Evolutionary conservation across 2,797 vertebrate species (phyloP).

Genomic region (Premnoplex brunnescens): DNA sequence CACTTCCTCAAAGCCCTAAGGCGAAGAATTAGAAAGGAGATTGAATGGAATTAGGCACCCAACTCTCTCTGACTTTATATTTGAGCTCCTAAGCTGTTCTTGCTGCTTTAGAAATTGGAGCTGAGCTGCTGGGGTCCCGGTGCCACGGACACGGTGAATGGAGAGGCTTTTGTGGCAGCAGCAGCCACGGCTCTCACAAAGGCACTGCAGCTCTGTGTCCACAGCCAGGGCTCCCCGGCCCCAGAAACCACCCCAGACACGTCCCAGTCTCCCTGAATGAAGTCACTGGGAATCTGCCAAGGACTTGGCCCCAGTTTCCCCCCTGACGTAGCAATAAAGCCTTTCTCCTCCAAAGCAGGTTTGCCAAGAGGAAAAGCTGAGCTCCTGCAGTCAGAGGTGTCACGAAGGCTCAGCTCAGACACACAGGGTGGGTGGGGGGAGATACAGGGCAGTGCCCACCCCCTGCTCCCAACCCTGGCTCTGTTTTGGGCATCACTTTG

Average conservation of each 20-base stretch:
- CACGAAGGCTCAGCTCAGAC: not conserved
- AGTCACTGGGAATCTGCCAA: not conserved
- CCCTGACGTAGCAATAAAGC: not conserved
- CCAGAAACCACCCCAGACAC: not conserved
- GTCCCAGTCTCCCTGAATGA: not conserved
- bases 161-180: not conserved
- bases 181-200: not conserved
- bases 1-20: conserved; percentile 19
- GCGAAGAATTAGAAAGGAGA: conserved; percentile 31
- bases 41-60: conserved; percentile 38
- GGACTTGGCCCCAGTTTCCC: not conserved
- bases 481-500: not conserved
- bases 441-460: not conserved
- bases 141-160: not conserved
- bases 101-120: not conserved
- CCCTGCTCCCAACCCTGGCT: not conserved
- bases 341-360: not conserved
- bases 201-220: not conserved
- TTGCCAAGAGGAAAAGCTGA: not conserved
- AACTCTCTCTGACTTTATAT: conserved; percentile 4
- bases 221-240: not conserved
- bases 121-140: not conserved
- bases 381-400: not conserved
- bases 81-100: conserved; percentile 28
- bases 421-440: not conserved